Base-by-base conservation (phyloP, 2,797 vertebrate genomes). In the Synanceia verrucosa region DNA sequence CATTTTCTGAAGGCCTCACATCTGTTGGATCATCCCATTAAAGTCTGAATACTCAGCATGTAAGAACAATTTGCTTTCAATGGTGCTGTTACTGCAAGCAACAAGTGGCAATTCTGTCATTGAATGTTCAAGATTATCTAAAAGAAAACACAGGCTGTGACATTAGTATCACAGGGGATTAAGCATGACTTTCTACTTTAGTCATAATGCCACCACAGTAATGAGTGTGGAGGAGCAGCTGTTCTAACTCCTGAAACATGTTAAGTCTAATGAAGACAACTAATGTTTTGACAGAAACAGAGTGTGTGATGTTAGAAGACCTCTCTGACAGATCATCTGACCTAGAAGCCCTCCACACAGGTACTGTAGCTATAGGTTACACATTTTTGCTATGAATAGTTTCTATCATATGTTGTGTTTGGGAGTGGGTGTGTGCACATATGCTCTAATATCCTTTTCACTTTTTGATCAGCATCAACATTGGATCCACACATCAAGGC, bases 401-500 rank as follows among this genome's bases (percentile, higher is more conserved):
- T 73, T 47, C 39, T 31, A 36, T 56, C 1, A 1, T 14, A 53
- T 16, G 16, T 56, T 41, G 33, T 61, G 44, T 69, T 59, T 68
- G 50, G 21, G 31, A 66, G 64, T 67, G 21, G 14, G 39, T 60
- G 33, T 48, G 61, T n/a, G 50, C 52, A 36, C 65, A 71, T 82
- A 60, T 75, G 60, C 67, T 64, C 41, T 63, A 29, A 70, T 64
- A 72, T 83, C 29, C 29, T 68, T 73, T 69, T 67, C 51, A 72
- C 68, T 73, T 81, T 87, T 77, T 77, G 86, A 91, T 86, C 82
- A 85, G 70, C 61, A 51, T 67, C 72, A 78, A 59, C 43, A 57
- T 9, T 63, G 57, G 74, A 77, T 58, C 48, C 46, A 8, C 66
- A 76, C 76, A 87, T 88, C 85, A 90, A 83, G 86, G 75, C 18